Base-by-base conservation (phyloP, 2,888 invertebrate genomes). In the Parnassius smintheus region DNA sequence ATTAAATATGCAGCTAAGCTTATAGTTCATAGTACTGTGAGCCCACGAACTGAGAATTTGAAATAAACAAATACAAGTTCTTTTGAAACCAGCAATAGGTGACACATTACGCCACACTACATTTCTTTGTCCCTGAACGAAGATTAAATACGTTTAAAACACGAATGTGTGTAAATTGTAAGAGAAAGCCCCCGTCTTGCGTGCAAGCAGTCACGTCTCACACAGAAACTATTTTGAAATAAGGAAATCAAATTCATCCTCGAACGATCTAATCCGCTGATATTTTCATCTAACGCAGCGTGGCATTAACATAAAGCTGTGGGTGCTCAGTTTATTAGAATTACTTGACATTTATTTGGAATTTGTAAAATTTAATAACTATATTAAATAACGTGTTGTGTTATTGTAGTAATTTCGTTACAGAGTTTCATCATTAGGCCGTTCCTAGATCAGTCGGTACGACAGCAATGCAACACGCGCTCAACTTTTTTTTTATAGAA, bases 171-270 rank as follows among this genome's bases (percentile, higher is more conserved):
- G 64, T 68, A 70, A 72, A 68, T 70, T 68, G 64, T 66, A 13
- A 56, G 77, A 76, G 78, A 79, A 76, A 79, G 76, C 74, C 45
- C 54, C 54, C 56, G 53, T 12, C n/a, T 68, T 56, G 62, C 64
- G 65, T 66, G 65, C 58, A 66, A 55, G 65, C 59, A 59, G 59
- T 57, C 65, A 68, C 70, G 71, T 66, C 56, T 71, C 69, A 71
- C 71, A 68, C 69, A 61, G 65, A 65, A 64, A 63, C 57, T 62
- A 61, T 65, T 70, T 66, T 68, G 62, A 65, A 67, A 68, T 62
- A 59, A 57, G 62, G 65, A 64, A 64, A 11, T 56, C 56, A 25
- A 64, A 64, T 60, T 56, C 46, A 64, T 64, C 52, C 56, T 56
- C 42, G 59, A 48, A 22, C 25, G 11, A 41, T 45, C 56, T 56